Evolutionary conservation across 1,140 invertebrate genomes (phyloP), one percentile per base, ranked within the genome.

Genomic region (Whitmania pigra): DNA sequence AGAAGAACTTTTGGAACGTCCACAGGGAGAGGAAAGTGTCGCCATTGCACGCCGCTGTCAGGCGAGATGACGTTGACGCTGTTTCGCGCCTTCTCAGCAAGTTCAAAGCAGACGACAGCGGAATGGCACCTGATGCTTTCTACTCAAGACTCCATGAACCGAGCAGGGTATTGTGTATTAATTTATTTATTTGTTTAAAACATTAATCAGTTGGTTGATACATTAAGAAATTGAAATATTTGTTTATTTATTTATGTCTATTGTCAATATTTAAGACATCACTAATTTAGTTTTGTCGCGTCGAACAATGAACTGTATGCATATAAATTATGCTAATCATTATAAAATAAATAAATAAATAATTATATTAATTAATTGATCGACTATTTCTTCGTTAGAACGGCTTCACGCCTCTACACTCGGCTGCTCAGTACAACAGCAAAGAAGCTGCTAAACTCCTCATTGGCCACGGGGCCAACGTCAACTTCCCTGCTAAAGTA

Each of bases 391-490:
- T 31, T 25, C 15, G 11, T 5, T 98, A 85, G 86, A 96, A 92
- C 78, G 95, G 95, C 0, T 98, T 99, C 80, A 99, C 96, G 40
- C 94, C 96, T 20, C 86, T 99, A 49, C 96, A 99, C 80, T 98
- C 98, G 77, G 94, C 95, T 75, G 90, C 95, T 40, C 97, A 99
- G 83, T 99, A 99, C 83, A 95, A 95, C 53, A 98, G 99, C 83
- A 92, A 95, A 79, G 88, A 90, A 70, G 94, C 99, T 73, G 95
- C 93, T 25, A 88, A 89, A 75, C 84, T 99, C 69, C 86, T 99
- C 31, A 88, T 99, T 73, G 90, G 93, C 76, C 90, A 92, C 81
- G 93, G 93, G 53, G 95, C 96, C 73, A 94, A 99, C 83, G 93
- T 97, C 55, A 99, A 99, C 84, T 98, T 91, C 82, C 88, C 91